These are phyloP conservation scores for Sarotherodon lohbergeri DNA, from an alignment of 2,113 vertebrate species.

Conservation along the genomic window DNA sequence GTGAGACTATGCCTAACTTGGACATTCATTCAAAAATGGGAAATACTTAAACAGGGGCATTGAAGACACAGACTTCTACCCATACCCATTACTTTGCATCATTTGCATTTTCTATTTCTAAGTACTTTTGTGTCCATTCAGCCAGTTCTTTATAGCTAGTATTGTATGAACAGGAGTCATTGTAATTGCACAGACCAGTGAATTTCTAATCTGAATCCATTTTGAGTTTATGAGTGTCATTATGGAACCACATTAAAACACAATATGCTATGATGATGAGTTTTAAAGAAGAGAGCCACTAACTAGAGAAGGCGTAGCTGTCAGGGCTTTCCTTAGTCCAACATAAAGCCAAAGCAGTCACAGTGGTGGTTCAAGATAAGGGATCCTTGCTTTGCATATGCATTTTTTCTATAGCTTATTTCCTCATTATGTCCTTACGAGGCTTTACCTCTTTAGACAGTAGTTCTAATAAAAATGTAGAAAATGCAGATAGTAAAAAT, in stretches of 20 bases:
- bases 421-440: background rate
- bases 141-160: background rate
- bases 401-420: background rate
- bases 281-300: constrained; percentile 3
- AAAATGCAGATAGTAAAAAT: background rate
- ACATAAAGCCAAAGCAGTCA: background rate
- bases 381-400: background rate
- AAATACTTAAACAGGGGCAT: background rate
- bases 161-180: background rate
- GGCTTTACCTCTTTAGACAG: background rate
- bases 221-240: constrained; percentile 9
- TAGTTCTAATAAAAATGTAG: background rate
- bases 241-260: constrained; percentile 3
- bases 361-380: background rate
- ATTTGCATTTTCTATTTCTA: constrained; percentile 27
- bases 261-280: constrained; percentile 20
- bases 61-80: background rate
- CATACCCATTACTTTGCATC: background rate
- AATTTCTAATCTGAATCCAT: constrained; percentile 23
- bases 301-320: background rate
- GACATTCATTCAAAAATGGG: background rate
- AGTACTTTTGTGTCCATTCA: background rate
- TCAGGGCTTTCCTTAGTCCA: background rate
- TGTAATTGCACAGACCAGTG: constrained; percentile 24
- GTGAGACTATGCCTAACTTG: background rate